Conservation (phyloP, 2,888 invertebrate genomes). For the Oithona nana region DNA sequence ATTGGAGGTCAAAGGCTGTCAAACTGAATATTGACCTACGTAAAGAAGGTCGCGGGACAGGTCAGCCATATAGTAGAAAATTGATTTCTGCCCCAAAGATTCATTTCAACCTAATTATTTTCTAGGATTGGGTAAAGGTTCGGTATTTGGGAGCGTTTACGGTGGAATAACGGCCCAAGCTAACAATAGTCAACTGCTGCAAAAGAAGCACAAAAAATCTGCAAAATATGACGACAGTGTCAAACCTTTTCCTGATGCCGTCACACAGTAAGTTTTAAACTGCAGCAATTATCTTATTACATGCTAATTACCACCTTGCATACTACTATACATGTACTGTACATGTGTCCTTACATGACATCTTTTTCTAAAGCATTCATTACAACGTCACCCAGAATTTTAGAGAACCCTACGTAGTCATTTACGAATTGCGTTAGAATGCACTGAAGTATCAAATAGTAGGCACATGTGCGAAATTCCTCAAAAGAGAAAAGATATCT, state of each 20-base stretch:
- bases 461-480: too few relatives aligned
- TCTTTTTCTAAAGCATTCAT: too few relatives aligned
- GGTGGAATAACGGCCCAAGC: neutral
- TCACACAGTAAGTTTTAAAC: neutral
- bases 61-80: neutral
- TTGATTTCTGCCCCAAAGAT: too few relatives aligned
- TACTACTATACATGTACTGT: too few relatives aligned
- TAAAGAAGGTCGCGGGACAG: neutral
- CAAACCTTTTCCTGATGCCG: neutral
- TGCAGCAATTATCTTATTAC: too few relatives aligned
- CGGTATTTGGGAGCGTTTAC: neutral
- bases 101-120: neutral
- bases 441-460: too few relatives aligned
- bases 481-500: too few relatives aligned
- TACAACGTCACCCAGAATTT: too few relatives aligned
- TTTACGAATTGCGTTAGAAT: too few relatives aligned
- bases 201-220: neutral
- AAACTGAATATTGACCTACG: neutral
- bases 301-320: too few relatives aligned
- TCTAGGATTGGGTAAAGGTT: neutral
- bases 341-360: too few relatives aligned
- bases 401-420: too few relatives aligned
- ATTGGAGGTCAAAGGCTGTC: neutral
- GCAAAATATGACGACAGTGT: neutral
- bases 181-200: neutral